These are phyloP conservation scores for Lacanobia wlatinum DNA, from an alignment of 2,888 invertebrate genomes.

Conservation along the genomic window DNA sequence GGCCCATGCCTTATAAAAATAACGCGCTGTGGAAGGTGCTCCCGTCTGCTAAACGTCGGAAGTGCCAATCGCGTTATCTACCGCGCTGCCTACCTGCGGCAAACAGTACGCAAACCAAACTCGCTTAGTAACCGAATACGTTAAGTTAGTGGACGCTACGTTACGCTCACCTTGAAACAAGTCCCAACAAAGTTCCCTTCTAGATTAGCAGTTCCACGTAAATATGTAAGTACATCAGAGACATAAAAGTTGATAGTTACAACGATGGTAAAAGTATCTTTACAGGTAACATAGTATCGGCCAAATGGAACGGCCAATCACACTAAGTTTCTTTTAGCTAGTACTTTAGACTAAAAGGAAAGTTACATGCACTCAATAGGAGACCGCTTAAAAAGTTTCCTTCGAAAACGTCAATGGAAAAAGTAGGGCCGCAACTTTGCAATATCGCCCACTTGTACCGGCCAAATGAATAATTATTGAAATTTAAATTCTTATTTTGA, in stretches of 20 bases:
- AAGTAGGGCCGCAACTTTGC: conserved; percentile 76
- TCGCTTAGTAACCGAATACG: conserved; percentile 58
- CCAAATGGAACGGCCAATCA: conserved; percentile 73
- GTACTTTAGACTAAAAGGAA: conserved; percentile 77
- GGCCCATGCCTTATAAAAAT: conserved; percentile 87
- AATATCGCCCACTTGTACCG: conserved; percentile 80
- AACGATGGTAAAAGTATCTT: conserved; percentile 53
- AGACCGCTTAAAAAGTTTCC: conserved; percentile 79
- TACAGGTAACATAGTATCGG: conserved; percentile 64
- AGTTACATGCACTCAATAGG: conserved; percentile 83
- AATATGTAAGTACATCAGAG: conserved; percentile 55
- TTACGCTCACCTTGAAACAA: conserved; percentile 60
- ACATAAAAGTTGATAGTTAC: conserved; percentile 56
- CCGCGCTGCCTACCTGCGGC: conserved; percentile 69
- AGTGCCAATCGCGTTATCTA: conserved; percentile 78
- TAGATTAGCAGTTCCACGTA: conserved; percentile 56
- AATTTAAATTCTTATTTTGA: conserved; percentile 81
- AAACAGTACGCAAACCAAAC: conserved; percentile 70
- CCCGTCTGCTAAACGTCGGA: conserved; percentile 75
- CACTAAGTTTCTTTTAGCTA: conserved; percentile 77
- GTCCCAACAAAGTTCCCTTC: conserved; percentile 53
- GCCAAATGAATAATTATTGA: conserved; percentile 82
- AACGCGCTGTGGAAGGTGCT: conserved; percentile 80
- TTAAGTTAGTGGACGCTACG: conserved; percentile 55
- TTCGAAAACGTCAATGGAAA: conserved; percentile 76